Evolutionary conservation across 2,113 vertebrate genomes (phyloP), one percentile per base, ranked within the genome.

Genomic region (Tiliqua scincoides): DNA sequence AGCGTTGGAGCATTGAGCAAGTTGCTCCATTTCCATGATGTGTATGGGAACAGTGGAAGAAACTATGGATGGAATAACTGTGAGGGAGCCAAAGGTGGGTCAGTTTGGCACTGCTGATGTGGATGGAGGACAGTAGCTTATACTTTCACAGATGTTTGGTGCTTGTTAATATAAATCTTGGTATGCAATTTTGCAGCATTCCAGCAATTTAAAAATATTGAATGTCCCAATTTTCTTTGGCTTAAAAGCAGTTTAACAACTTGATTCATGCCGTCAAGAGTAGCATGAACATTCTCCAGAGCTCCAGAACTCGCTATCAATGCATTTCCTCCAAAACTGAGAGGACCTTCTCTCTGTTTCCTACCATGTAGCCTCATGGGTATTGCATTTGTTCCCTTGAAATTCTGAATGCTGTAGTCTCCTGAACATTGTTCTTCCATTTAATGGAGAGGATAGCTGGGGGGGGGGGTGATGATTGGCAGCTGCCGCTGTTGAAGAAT

Each of bases 371-470:
- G 48, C 5, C 27, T 88, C 35, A 43, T 57, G 1, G 12, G 52
- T 70, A 84, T 82, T 78, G 59, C 79, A 2, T 43, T 57, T 84
- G 30, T 88, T 89, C 63, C 76, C 65, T 91, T 48, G 86, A 87
- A 67, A 68, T 88, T 52, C 75, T 83, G 84, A 1, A 72, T 54
- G 63, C 14, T 73, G 54, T 84, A 75, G n/a, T 59, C 70, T 89
- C 85, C 1, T 87, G 86, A 82, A 48, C 74, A 30, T 18, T 84
- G 0, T 0, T 87, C 27, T 87, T 85, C 79, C 32, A 4, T n/a
- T 82, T 73, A 76, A 61, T 43, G 0, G 0, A 48, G 75, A 75
- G 43, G n/a, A 18, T 0, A 0, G 17, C 57, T 80, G 14, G 57
- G 30, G 43, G 43, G 43, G 43, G 43, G 15, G 76, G 62, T 27